Base-by-base conservation (phyloP, 2,113 vertebrate genomes). In the Pipra filicauda region DNA sequence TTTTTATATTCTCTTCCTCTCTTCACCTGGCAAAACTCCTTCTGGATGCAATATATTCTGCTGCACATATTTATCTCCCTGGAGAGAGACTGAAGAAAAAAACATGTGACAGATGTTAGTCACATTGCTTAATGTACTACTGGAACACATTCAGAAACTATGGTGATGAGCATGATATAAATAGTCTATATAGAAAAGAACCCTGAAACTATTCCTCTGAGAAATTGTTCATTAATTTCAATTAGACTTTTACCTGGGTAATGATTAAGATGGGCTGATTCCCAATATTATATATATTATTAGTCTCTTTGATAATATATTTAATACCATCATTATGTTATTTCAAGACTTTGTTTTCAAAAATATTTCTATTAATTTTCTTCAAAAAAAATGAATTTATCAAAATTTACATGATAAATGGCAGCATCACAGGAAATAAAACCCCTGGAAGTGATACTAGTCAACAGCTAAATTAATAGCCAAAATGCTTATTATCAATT, bases 71-170 rank as follows among this genome's bases (percentile, higher is more conserved):
- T 95, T 93, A 69, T 92, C 70, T 92, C 43, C 65, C 55, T 28
- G 15, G 71, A 88, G 76, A 80, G 58, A 86, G 27, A 90, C 37
- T 62, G 76, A 81, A 74, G 48, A 31, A 67, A 89, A 90, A 76
- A 86, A 20, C 15, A 54, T 54, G 55, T 93, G 94, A 84, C 86
- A 96, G 92, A 96, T 95, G 96, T 93, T 95, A 86, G 88, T 95
- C 72, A 87, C 79, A 84, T 75, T 95, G 76, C 80, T 89, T 92
- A 95, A 86, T 91, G 76, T 78, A 64, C 94, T 87, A 64, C 39
- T 93, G 86, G 89, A 96, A 93, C 19, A 44, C 22, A 84, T 91
- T 93, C 94, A 93, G 91, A 93, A 91, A 87, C 76, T 87, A 67
- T 95, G 92, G 73, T 77, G 52, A 95, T 78, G 76, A 91, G n/a